Base-by-base conservation (phyloP, 37 sponge, comb jelly and placozoan species). In the Spongilla lacustris region DNA sequence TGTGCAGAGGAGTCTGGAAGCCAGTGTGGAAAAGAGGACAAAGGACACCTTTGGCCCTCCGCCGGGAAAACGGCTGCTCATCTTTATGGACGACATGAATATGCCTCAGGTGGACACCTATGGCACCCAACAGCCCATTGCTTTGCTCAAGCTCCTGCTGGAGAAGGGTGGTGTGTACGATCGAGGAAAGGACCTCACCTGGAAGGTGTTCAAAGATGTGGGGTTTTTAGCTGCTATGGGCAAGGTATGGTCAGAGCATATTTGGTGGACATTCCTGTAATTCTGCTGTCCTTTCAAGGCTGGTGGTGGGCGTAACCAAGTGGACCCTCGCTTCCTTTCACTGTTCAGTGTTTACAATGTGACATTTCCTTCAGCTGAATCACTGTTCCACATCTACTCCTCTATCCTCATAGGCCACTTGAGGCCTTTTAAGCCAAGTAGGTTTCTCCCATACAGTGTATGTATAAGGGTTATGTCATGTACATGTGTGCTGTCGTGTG, bases 31-130 rank as follows among this genome's bases (percentile, higher is more conserved):
- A 84, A 98, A 98, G 90, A 87, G 99, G 41, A 97, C 94, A 24
- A 98, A 98, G 78, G 99, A 98, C 83, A 88, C 94, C 6, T 98
- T 80, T 83, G 99, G 99, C 73, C 99, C 99, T 85, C 99, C 99
- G 48, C 88, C 93, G 9, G 98, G 92, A 77, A 98, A 98, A 89
- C 93, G 87, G 41, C 85, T 98, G 69, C 74, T 98, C 13, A 91
- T 98, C 49, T 98, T 97, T 79, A 87, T 98, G 68, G 99, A 98
- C 79, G 99, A 98, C 84, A 93, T 98, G 99, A 98, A 98, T 78
- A 98, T 98, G 99, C 99, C 99, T 6, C 96, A 97, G 71, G 94
- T 97, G 67, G 97, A 99, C 78, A 95, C 85, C 36, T 99, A 99
- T 75, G 99, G 99, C 19, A 97, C 99, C 9, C 99, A 98, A 84